Evolutionary conservation across 2,888 invertebrate species (phyloP).

Genomic region (Hedya salicella): DNA sequence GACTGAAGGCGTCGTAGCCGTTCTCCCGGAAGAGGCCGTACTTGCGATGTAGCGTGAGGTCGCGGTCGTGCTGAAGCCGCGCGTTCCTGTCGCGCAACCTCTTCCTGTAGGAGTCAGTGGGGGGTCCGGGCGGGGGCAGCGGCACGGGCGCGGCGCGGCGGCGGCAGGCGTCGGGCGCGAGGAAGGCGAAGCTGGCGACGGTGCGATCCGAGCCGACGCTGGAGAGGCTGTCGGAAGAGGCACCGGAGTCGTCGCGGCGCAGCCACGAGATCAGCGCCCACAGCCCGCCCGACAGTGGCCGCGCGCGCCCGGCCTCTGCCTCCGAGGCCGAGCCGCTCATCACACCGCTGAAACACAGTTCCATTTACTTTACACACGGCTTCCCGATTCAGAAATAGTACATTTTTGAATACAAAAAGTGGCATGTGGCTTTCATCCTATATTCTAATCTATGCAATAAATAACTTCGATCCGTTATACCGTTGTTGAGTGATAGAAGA

Average conservation of each 20-base stretch:
- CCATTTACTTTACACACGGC: conserved; percentile 31
- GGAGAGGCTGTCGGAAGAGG: conserved; percentile 83
- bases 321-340: conserved; percentile 65
- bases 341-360: conserved; percentile 67
- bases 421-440: too few relatives aligned
- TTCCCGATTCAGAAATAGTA: too few relatives aligned
- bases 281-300: conserved; percentile 78
- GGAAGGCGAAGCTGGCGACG: conserved; percentile 89
- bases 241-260: conserved; percentile 80
- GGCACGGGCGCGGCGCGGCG: conserved; percentile 67
- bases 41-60: conserved; percentile 87
- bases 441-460: too few relatives aligned
- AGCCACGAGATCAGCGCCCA: conserved; percentile 90
- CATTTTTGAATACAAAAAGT: too few relatives aligned
- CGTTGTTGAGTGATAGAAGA: too few relatives aligned
- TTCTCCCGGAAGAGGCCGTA: conserved; percentile 81
- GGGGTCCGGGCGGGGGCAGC: conserved; percentile 81
- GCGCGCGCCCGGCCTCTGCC: conserved; percentile 67
- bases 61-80: conserved; percentile 84
- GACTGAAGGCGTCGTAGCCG: conserved; percentile 73
- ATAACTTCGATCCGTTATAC: too few relatives aligned
- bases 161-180: conserved; percentile 83
- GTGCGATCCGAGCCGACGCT: conserved; percentile 90
- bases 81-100: conserved; percentile 86
- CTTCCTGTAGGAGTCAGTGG: conserved; percentile 87